Evolutionary conservation across 2,888 invertebrate species (phyloP), one percentile per base, ranked within the genome.

Genomic region (Synanthedon myopaeformis): DNA sequence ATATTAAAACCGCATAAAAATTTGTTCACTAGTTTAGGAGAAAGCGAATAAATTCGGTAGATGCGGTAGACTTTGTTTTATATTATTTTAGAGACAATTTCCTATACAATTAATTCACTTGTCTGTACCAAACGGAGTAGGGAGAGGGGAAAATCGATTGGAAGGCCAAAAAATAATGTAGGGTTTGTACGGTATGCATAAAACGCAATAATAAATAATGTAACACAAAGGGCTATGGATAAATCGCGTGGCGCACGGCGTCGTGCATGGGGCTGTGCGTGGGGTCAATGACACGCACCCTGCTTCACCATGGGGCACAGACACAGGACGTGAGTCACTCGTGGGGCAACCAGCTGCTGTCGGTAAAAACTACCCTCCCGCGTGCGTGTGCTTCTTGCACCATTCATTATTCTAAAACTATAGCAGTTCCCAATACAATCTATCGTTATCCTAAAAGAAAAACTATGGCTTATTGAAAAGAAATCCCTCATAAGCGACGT

Each of bases 221-320:
- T 67, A 72, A 69, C 61, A 83, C 76, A 84, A 84, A 82, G 80
- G 79, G 79, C 79, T 79, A 74, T 81, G 80, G 76, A 77, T 78
- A 75, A 79, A 76, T 79, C 74, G 76, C 76, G 74, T 74, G 76
- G 77, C 72, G 76, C 75, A 71, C 10, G 35, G 74, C 76, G 67
- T 70, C 63, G 66, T 66, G 72, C 69, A 73, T 75, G 74, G 84
- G 85, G 85, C 82, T 80, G 79, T 70, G 74, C 77, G 81, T 74
- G 81, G 81, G 86, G 84, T 87, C 85, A 84, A 76, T 70, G 86
- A 85, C 86, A 80, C 82, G 74, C 83, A 85, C 85, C 86, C 85
- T 81, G 84, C 69, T 72, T 74, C 74, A 70, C 76, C 76, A 77
- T 78, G 74, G 78, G 78, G 80, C 78, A 77, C 72, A 74, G 74